Percentiles rank a stretch among this genome's conserved stretches.
Evolutionary conservation across 2,797 vertebrate species (phyloP).

Genomic region (Cossypha dichroa): DNA sequence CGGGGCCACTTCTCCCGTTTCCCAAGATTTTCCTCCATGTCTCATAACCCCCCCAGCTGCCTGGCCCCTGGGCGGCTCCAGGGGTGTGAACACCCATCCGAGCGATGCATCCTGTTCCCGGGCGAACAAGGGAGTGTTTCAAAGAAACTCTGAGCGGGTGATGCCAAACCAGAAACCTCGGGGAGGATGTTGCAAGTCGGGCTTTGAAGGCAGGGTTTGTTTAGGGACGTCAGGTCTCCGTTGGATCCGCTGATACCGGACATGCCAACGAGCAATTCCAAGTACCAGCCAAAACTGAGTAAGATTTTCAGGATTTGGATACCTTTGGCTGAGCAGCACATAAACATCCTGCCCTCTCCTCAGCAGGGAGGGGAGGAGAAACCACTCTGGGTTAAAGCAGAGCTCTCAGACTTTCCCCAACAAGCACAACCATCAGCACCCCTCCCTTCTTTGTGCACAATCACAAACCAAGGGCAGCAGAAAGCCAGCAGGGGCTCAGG

Average conservation of each 20-base stretch:
- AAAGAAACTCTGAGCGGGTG: not conserved
- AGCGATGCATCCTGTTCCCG: not conserved
- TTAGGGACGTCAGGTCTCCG: not conserved
- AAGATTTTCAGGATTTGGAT: not conserved
- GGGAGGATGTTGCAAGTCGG: not conserved
- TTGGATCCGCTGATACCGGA: not conserved
- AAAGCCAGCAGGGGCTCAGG: not conserved
- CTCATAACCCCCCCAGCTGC: constrained; percentile 62
- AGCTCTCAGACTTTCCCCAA: not conserved
- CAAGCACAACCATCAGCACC: not conserved
- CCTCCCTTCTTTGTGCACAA: not conserved
- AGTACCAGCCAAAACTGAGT: not conserved
- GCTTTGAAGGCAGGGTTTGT: constrained; percentile 30
- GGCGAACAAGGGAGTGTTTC: constrained; percentile 62
- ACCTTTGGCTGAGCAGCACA: not conserved
- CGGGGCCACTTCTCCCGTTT: constrained; percentile 40
- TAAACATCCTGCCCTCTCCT: not conserved
- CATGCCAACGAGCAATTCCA: not conserved
- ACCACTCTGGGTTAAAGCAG: not conserved
- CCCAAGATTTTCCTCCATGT: constrained; percentile 67
- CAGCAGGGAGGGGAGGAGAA: not conserved
- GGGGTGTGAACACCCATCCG: constrained; percentile 13
- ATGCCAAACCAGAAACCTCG: not conserved
- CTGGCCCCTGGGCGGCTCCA: not conserved
- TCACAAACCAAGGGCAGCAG: not conserved